phyloP scores from a whole-genome alignment of 2,797 vertebrate species.

The Diglossa cyanea region DNA sequence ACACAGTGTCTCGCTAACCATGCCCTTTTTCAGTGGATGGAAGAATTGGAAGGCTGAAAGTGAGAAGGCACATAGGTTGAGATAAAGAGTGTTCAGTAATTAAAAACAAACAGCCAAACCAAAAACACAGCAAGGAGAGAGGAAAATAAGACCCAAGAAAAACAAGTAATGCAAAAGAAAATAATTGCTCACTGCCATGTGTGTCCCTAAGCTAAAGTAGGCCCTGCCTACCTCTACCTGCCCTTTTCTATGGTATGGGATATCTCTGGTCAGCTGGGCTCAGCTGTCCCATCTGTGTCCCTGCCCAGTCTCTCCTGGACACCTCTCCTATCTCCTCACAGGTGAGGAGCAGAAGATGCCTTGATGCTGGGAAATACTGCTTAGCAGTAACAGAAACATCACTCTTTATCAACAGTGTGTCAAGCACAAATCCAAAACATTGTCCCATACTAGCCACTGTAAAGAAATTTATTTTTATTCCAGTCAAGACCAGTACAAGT shows the following conservation, averaged over 20 bases:
- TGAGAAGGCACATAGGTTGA: neutral
- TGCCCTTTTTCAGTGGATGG: neutral
- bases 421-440: neutral
- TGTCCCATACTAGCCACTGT: neutral
- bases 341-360: neutral
- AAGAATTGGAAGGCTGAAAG: neutral
- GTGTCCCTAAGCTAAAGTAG: rapidly evolving
- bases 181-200: rapidly evolving
- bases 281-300: neutral
- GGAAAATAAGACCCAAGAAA: neutral
- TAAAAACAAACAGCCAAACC: neutral
- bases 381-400: neutral
- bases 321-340: rapidly evolving
- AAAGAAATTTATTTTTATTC: neutral
- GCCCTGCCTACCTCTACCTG: neutral
- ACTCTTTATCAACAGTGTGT: neutral
- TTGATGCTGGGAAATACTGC: neutral
- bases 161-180: neutral
- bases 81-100: neutral
- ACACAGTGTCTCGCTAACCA: neutral
- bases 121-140: neutral
- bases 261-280: neutral
- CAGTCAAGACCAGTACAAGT: neutral
- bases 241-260: neutral
- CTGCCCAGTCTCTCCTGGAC: neutral